phyloP scores from a whole-genome alignment of 2,113 vertebrate genomes.

The Callorhinus ursinus region DNA sequence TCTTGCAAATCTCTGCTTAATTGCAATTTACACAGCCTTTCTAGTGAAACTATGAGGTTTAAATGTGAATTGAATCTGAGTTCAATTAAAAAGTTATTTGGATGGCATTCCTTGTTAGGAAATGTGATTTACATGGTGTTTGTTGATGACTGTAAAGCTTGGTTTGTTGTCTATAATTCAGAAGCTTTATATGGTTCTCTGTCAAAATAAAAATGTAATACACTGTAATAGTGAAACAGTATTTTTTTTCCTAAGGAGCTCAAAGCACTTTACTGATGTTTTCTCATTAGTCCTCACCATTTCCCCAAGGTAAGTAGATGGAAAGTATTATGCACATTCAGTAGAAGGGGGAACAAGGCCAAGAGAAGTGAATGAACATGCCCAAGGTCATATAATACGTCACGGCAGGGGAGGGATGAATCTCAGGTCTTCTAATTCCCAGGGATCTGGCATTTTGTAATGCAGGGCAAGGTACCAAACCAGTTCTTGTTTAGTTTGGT shows the following conservation, averaged over 20 bases:
- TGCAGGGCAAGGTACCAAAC: slow-evolving; percentile 51
- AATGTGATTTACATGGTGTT: slow-evolving; percentile 55
- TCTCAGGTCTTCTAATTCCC: slow-evolving; percentile 64
- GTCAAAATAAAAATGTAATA: slow-evolving; percentile 55
- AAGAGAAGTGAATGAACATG: slow-evolving; percentile 73
- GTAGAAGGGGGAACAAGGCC: slow-evolving; percentile 57
- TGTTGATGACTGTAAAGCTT: slow-evolving; percentile 54
- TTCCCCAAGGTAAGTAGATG: slow-evolving; percentile 62
- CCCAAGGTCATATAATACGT: slow-evolving; percentile 58
- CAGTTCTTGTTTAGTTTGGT: slow-evolving; percentile 53
- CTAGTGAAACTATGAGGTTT: slow-evolving; percentile 30
- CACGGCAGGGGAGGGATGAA: slow-evolving; percentile 42
- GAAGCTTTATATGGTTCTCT: slow-evolving; percentile 34
- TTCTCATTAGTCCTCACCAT: slow-evolving; percentile 59
- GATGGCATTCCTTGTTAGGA: slow-evolving; percentile 53
- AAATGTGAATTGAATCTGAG: slow-evolving; percentile 66
- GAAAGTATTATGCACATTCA: slow-evolving; percentile 61
- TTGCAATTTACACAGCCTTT: slow-evolving; percentile 41
- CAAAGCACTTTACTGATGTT: slow-evolving; percentile 43
- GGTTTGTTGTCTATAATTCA: slow-evolving; percentile 49
- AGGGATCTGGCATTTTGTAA: slow-evolving; percentile 67
- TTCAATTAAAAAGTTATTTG: slow-evolving; percentile 65
- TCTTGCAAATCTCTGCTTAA: slow-evolving; percentile 53
- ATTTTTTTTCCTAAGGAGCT: slow-evolving; percentile 32
- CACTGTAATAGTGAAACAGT: slow-evolving; percentile 36